Evolutionary conservation across 2,113 vertebrate species (phyloP).

Genomic region (Hydrolagus affinis): DNA sequence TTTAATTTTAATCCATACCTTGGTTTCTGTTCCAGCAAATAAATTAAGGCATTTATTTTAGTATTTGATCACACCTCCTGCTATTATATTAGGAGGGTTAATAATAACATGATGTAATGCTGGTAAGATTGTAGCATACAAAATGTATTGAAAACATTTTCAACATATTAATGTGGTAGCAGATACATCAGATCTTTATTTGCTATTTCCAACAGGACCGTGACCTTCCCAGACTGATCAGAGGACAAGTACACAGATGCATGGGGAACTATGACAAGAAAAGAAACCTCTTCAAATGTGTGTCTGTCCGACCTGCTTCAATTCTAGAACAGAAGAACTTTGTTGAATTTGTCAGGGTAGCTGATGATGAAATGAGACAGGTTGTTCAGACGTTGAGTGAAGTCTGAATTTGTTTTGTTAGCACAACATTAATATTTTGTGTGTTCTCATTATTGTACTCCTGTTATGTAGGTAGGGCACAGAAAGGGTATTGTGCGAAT

Average conservation of each 20-base stretch:
- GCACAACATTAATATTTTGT: conserved; percentile 38
- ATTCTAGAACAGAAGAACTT: conserved; percentile 71
- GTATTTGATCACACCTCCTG: background rate
- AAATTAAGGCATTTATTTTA: conserved; percentile 8
- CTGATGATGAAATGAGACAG: conserved; percentile 68
- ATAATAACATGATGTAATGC: too few species aligned
- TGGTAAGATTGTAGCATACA: conserved; percentile 12
- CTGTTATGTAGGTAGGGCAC: background rate
- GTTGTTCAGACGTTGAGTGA: conserved; percentile 62
- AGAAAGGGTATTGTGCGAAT: background rate
- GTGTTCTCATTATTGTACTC: conserved; percentile 35
- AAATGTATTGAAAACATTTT: background rate
- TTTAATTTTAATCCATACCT: background rate
- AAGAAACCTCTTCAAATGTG: conserved; percentile 69
- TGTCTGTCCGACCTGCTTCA: conserved; percentile 75
- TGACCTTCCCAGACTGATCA: conserved; percentile 78
- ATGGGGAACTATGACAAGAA: conserved; percentile 77
- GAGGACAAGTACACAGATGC: conserved; percentile 80
- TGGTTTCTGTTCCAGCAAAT: background rate
- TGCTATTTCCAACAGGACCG: conserved; percentile 63
- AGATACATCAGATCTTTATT: conserved; percentile 18
- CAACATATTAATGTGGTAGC: background rate
- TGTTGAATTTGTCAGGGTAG: conserved; percentile 63
- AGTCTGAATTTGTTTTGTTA: conserved; percentile 46
- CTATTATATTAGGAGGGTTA: conserved; percentile 3